phyloP scores from a whole-genome alignment of 2,888 invertebrate species.

The Schizotus pectinicornis region DNA sequence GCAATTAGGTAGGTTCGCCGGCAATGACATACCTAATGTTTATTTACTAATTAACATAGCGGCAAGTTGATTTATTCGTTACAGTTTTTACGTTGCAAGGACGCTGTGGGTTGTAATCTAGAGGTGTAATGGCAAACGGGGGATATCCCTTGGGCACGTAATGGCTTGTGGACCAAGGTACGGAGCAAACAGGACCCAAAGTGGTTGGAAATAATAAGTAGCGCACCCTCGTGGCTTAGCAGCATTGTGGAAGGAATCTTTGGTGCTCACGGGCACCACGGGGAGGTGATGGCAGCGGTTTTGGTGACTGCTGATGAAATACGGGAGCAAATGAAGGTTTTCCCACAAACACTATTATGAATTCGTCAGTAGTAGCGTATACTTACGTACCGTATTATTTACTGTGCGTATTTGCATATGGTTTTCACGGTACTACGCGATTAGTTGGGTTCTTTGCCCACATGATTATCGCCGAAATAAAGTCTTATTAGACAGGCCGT shows the following conservation, averaged over 20 bases:
- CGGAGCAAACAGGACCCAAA: no score
- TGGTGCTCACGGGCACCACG: no score
- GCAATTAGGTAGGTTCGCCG: neutral
- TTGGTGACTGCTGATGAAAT: neutral
- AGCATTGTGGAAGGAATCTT: no score
- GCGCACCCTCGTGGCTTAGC: no score
- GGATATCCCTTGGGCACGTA: slow-evolving; percentile 3
- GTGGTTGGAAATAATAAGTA: no score
- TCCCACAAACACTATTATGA: neutral
- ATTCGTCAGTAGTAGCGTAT: no score
- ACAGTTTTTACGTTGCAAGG: slow-evolving; percentile 19
- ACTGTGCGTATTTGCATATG: slow-evolving; percentile 19
- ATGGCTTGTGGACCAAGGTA: no score
- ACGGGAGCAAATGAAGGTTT: no score
- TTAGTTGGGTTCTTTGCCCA: slow-evolving; percentile 18
- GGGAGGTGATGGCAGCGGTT: no score
- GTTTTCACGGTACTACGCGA: slow-evolving; percentile 24
- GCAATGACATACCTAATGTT: neutral
- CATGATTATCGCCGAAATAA: slow-evolving; percentile 24
- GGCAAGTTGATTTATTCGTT: slow-evolving; percentile 23
- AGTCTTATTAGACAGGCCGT: slow-evolving; percentile 23
- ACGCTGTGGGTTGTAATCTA: slow-evolving; percentile 20
- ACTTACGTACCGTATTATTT: slow-evolving; percentile 19
- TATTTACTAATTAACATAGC: slow-evolving; percentile 18
- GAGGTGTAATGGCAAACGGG: slow-evolving; percentile 2